phyloP scores from a whole-genome alignment of 1,140 invertebrate genomes.

The Leptinotarsa defecta region DNA sequence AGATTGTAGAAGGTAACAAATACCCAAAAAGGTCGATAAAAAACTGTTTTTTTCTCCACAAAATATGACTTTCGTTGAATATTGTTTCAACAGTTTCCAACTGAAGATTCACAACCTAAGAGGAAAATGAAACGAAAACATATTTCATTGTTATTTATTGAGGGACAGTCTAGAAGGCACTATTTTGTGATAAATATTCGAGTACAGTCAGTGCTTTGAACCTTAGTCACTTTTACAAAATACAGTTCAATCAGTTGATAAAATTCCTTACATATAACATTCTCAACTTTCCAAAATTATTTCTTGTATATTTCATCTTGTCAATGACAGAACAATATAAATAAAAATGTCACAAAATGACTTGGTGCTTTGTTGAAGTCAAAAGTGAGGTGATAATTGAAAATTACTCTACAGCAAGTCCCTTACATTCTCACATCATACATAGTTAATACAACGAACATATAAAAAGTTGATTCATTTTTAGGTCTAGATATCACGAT shows the following conservation, averaged over 20 bases:
- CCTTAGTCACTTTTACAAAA: background rate
- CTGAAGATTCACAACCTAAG: too few relatives aligned
- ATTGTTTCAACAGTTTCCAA: too few relatives aligned
- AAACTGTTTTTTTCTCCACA: too few relatives aligned
- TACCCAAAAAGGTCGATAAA: too few relatives aligned
- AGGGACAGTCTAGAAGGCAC: conserved; percentile 40
- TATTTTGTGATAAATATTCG: conserved; percentile 29
- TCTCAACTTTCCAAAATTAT: too few relatives aligned
- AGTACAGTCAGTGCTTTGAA: background rate
- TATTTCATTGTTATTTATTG: conserved; percentile 23
- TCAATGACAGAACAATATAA: background rate
- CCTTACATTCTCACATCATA: background rate
- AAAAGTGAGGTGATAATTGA: conserved; percentile 23
- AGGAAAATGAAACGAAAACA: too few relatives aligned
- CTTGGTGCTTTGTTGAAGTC: conserved; percentile 28
- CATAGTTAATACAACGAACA: conserved; percentile 29
- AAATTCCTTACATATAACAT: too few relatives aligned
- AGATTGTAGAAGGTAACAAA: too few relatives aligned
- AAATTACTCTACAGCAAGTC: conserved; percentile 9
- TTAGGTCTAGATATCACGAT: conserved; percentile 27
- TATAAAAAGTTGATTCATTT: conserved; percentile 32
- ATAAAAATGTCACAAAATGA: conserved; percentile 17
- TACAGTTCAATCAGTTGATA: background rate
- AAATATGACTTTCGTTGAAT: too few relatives aligned
- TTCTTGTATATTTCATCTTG: background rate